Evolutionary conservation across 2,113 vertebrate genomes (phyloP).

Genomic region (Eira barbara): DNA sequence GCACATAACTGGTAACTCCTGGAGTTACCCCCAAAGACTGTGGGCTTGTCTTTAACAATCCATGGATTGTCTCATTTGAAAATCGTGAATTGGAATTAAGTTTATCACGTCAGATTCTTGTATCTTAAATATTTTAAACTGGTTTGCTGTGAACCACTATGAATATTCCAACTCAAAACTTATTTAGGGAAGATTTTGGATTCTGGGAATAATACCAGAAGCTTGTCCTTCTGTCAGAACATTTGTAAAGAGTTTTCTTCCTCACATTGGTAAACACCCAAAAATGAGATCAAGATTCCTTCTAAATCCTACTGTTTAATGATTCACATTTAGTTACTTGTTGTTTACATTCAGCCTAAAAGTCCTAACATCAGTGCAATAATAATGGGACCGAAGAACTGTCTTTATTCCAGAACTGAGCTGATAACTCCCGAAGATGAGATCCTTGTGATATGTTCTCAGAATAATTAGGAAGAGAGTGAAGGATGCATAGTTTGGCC

Average conservation of each 20-base stretch:
- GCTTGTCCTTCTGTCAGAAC: neutral
- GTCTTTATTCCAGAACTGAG: neutral
- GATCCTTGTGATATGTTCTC: neutral
- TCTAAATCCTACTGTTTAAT: neutral
- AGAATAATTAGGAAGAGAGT: neutral
- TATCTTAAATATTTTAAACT: neutral
- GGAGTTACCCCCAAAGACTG: neutral
- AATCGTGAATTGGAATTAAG: neutral
- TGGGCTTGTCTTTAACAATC: neutral
- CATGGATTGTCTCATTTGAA: neutral
- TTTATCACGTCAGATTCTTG: neutral
- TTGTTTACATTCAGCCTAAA: neutral
- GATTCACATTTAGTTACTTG: neutral
- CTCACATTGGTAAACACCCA: neutral
- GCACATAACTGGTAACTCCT: neutral
- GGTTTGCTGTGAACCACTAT: neutral
- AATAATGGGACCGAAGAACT: neutral
- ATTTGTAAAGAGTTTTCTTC: neutral
- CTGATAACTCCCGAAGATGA: neutral
- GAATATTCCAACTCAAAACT: neutral
- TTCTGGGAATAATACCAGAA: neutral
- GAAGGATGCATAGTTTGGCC: neutral
- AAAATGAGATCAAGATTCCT: slow-evolving; percentile 8
- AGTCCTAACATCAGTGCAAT: neutral
- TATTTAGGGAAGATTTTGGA: neutral